Evolutionary conservation across 2,888 invertebrate species (phyloP).

Genomic region (Linyphia triangularis): DNA sequence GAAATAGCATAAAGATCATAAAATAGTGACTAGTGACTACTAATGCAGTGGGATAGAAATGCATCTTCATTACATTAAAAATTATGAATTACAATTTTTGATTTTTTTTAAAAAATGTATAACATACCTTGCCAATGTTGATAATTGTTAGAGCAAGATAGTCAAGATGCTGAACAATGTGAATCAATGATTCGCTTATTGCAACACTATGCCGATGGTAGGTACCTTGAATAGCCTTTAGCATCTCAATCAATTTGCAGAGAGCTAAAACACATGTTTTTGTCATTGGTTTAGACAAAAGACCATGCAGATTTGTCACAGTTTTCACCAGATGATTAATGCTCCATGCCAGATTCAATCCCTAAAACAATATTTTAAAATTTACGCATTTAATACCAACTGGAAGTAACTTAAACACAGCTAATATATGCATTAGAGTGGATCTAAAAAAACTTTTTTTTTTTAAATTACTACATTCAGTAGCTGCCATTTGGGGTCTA

Average conservation of each 20-base stretch:
- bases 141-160: slow-evolving; percentile 87
- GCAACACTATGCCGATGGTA: slow-evolving; percentile 86
- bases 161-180: slow-evolving; percentile 89
- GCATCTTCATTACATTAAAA: too few relatives aligned
- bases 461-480: too few relatives aligned
- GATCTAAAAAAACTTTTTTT: too few relatives aligned
- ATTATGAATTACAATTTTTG: too few relatives aligned
- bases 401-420: too few relatives aligned
- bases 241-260: slow-evolving; percentile 89
- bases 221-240: slow-evolving; percentile 87
- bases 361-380: slow-evolving; percentile 80
- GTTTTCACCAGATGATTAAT: slow-evolving; percentile 83
- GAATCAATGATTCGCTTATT: slow-evolving; percentile 86
- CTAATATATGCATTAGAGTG: too few relatives aligned
- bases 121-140: slow-evolving; percentile 84
- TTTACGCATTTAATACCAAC: too few relatives aligned
- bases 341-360: slow-evolving; percentile 85
- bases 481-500: too few relatives aligned
- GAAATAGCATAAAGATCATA: too few relatives aligned
- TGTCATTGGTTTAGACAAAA: slow-evolving; percentile 87
- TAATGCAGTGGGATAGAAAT: too few relatives aligned
- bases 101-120: too few relatives aligned
- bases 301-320: slow-evolving; percentile 86
- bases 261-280: slow-evolving; percentile 87
- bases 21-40: too few relatives aligned